Conservation (phyloP, 2,113 vertebrate species). For the Mustelus asterias region DNA sequence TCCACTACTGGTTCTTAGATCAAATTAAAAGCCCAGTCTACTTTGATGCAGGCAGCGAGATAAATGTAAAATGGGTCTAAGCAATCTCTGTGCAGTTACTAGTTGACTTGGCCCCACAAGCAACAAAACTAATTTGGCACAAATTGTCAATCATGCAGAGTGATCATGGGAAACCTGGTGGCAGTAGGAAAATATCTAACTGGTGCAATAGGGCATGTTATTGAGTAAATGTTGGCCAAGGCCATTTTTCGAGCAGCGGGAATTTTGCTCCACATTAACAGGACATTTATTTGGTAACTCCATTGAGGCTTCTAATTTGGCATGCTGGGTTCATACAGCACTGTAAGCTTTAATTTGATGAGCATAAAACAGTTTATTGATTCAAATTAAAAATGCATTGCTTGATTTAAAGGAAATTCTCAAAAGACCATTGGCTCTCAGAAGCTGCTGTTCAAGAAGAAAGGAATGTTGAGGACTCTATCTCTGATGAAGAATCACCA, state of each 20-base stretch:
- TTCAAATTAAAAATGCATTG: neutral
- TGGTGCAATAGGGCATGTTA: neutral
- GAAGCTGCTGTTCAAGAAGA: conserved; percentile 41
- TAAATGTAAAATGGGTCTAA: neutral
- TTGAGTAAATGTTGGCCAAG: neutral
- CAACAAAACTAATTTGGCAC: neutral
- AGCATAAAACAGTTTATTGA: neutral
- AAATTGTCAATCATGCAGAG: neutral
- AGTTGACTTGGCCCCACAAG: neutral
- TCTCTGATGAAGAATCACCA: conserved; percentile 47
- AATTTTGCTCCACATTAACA: neutral
- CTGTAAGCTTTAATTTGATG: neutral
- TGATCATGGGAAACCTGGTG: neutral
- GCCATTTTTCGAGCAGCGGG: neutral
- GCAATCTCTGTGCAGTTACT: neutral
- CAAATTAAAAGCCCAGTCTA: no score
- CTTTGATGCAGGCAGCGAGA: neutral
- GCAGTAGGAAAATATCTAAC: neutral
- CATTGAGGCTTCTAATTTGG: neutral
- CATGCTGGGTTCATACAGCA: neutral
- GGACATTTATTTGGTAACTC: no score
- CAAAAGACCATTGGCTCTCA: neutral
- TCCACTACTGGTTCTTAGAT: neutral
- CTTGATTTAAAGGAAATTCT: neutral
- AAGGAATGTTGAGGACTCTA: conserved; percentile 45